Evolutionary conservation across 2,888 invertebrate species (phyloP).

Genomic region (Troides helena): DNA sequence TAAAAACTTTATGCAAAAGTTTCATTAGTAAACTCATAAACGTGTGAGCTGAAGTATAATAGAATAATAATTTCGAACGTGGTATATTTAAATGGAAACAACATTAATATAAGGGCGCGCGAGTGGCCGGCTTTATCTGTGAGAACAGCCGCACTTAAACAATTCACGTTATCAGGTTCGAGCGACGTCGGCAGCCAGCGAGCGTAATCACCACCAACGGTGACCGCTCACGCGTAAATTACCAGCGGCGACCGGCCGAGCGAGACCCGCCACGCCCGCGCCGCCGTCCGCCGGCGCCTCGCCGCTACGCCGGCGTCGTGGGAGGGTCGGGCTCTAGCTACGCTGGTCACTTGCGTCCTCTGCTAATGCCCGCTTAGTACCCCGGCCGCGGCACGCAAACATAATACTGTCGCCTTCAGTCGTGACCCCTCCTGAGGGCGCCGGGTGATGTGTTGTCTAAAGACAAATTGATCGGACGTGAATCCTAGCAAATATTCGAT

Average conservation of each 20-base stretch:
- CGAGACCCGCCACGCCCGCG: constrained; percentile 40
- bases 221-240: constrained; percentile 78
- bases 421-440: constrained; percentile 53
- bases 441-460: constrained; percentile 44
- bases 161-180: constrained; percentile 60
- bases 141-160: constrained; percentile 29
- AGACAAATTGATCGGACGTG: constrained; percentile 57
- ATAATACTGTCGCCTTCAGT: constrained; percentile 66
- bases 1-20: too few species aligned
- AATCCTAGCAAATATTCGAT: constrained; percentile 3
- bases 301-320: constrained; percentile 21
- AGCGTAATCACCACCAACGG: constrained; percentile 72
- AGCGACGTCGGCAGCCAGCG: constrained; percentile 64
- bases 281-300: constrained; percentile 24
- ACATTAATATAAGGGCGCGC: constrained; percentile 4
- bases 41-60: background rate
- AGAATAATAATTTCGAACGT: background rate
- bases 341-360: constrained; percentile 61
- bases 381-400: constrained; percentile 65
- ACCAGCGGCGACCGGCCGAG: constrained; percentile 52
- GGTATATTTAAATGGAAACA: constrained; percentile 3
- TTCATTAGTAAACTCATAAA: background rate
- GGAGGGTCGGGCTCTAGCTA: constrained; percentile 42
- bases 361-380: constrained; percentile 74
- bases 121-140: constrained; percentile 24